A percentile compares a stretch with the other conserved stretches of the same genome.
Conservation (phyloP, 2,113 vertebrate genomes). For the Orthochromis malagaraziensis region DNA sequence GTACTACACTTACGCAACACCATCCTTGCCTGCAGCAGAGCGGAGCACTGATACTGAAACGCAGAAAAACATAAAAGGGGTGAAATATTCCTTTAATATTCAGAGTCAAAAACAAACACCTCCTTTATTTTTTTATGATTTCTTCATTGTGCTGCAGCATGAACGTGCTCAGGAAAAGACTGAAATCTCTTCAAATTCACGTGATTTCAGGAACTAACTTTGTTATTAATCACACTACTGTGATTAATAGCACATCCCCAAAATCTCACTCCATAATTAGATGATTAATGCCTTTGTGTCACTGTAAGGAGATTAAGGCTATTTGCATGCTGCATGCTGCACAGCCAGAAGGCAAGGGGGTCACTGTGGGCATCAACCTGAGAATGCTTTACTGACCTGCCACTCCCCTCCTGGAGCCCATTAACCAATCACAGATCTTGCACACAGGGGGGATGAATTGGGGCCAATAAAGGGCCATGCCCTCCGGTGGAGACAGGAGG, state of each 20-base stretch:
- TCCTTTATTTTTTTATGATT: not conserved
- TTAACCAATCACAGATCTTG: constrained; percentile 48
- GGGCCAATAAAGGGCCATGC: constrained; percentile 38
- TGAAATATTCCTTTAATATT: not conserved
- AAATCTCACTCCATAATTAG: not conserved
- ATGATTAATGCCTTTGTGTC: constrained; percentile 11
- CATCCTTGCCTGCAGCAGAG: constrained; percentile 25
- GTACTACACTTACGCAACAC: constrained; percentile 11
- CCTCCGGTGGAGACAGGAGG: constrained; percentile 30
- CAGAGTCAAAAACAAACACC: not conserved
- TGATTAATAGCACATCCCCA: not conserved
- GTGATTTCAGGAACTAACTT: not conserved
- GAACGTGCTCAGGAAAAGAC: not conserved
- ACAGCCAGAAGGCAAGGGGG: constrained; percentile 6
- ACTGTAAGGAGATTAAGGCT: not conserved
- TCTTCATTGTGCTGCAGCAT: not conserved
- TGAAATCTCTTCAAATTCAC: not conserved
- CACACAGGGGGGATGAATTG: not conserved
- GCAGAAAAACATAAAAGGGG: not conserved
- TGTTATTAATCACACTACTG: not conserved
- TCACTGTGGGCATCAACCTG: constrained; percentile 23
- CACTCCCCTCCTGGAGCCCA: constrained; percentile 35
- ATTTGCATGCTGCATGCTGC: not conserved
- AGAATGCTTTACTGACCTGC: constrained; percentile 17
- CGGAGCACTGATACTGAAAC: not conserved